Base-by-base conservation (phyloP, 2,113 vertebrate genomes). In the Mus pahari region DNA sequence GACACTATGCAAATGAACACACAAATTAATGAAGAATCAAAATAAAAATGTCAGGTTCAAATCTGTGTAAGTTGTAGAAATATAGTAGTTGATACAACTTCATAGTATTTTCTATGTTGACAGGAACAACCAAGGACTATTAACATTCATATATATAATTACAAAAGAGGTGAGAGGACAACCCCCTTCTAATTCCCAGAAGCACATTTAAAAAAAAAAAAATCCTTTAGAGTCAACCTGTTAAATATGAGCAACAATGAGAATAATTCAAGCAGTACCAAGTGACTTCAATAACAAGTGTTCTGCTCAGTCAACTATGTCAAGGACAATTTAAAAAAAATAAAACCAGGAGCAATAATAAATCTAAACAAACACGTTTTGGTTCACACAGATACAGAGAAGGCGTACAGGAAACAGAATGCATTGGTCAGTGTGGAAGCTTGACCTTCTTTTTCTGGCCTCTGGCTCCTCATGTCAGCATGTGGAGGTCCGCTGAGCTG, bases 1-100 rank as follows among this genome's bases (percentile, higher is more conserved):
- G 98, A 98, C 99, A 99, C 99, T 99, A 97, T 12, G 96, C 58
- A 97, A 92, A 81, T 31, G 22, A 4, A 74, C 13, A 60, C 98
- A 96, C 74, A 93, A 79, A 90, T 95, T 82, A 97, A 78, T 36
- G 7, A 89, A 94, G 97, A 97, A 66, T 33, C 14, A 96, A 96
- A 94, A 94, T 50, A 74, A 16, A 96, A 84, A 5, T 58, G 19
- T 92, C 64, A 90, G 8, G 62, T 84, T 92, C 42, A 33, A 92
- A 81, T 20, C 31, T 48, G 83, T 5, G 8, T 16, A 96, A 94
- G 11, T 89, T 42, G 31, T 13, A 91, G 86, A 98, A 97, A 95
- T 96, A 86, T 42, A n/a, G 79, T 50, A 55, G 42, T 89, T 42
- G 96, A 90, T 42, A 91, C 2, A 84, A 75, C 77, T 5, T 92